A percentile compares a stretch with the other conserved stretches of the same genome.
Evolutionary conservation across 2,888 invertebrate genomes (phyloP).

Genomic region (Eupithecia vulgata): DNA sequence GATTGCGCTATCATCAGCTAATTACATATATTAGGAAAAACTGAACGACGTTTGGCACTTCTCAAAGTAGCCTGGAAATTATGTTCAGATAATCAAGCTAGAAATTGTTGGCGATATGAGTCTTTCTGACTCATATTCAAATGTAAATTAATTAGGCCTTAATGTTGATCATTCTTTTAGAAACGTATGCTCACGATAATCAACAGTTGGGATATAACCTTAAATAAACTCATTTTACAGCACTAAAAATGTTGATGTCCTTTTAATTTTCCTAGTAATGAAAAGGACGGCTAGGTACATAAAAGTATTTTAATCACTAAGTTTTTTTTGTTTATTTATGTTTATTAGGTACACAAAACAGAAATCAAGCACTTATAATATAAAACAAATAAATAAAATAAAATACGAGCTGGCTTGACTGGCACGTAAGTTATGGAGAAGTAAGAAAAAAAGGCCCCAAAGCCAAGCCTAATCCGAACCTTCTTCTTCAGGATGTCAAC

Average conservation of each 20-base stretch:
- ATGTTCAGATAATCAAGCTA: neutral
- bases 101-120: neutral
- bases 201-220: neutral
- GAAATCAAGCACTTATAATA: too few relatives aligned
- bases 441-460: neutral
- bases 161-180: neutral
- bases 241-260: too few relatives aligned
- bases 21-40: neutral
- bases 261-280: too few relatives aligned
- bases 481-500: slow-evolving; percentile 85
- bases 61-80: neutral
- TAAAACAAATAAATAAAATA: too few relatives aligned
- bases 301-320: too few relatives aligned
- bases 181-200: neutral
- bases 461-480: neutral
- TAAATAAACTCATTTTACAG: too few relatives aligned
- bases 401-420: too few relatives aligned
- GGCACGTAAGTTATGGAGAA: too few relatives aligned
- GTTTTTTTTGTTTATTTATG: too few relatives aligned
- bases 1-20: neutral
- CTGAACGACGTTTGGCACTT: neutral
- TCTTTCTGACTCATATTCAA: neutral
- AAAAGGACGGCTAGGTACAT: too few relatives aligned
- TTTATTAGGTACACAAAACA: too few relatives aligned
- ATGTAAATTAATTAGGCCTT: neutral